Conservation (phyloP, 1,140 invertebrate genomes). For the Lanistes nyassanus region DNA sequence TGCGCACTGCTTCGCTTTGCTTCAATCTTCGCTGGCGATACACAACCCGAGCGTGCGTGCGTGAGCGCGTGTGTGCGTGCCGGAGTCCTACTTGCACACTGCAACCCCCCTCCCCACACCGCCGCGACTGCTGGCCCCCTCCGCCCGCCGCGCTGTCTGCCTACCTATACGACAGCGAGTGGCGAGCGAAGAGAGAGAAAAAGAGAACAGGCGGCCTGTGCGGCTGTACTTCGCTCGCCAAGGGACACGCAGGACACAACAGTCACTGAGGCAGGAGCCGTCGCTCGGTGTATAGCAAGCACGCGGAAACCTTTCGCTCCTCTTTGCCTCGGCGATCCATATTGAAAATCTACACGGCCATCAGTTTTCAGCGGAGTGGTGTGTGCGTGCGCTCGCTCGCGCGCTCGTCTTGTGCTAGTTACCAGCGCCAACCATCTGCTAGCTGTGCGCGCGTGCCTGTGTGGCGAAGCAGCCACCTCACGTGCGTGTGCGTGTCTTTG, state of each 20-base stretch:
- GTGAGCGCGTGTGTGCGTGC: no score
- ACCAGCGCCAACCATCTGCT: no score
- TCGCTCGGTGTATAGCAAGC: background rate
- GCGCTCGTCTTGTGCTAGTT: no score
- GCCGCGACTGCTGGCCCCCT: background rate
- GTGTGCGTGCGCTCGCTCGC: no score
- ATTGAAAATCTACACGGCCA: no score
- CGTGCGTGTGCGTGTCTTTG: no score
- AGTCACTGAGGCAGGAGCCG: background rate
- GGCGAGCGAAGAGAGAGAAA: no score
- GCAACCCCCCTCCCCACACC: background rate
- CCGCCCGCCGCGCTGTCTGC: background rate
- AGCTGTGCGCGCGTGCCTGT: no score
- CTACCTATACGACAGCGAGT: background rate
- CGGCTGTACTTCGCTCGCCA: background rate
- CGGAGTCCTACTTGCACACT: background rate
- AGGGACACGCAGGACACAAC: conserved; percentile 11
- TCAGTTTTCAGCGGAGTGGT: no score
- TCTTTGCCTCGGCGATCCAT: background rate
- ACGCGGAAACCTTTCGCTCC: background rate
- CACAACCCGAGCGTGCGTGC: no score
- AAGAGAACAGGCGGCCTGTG: background rate
- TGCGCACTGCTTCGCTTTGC: background rate
- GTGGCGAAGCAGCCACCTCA: no score
- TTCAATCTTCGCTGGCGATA: no score